Evolutionary conservation across 2,113 vertebrate genomes (phyloP).

Genomic region (Dicaeum eximium): DNA sequence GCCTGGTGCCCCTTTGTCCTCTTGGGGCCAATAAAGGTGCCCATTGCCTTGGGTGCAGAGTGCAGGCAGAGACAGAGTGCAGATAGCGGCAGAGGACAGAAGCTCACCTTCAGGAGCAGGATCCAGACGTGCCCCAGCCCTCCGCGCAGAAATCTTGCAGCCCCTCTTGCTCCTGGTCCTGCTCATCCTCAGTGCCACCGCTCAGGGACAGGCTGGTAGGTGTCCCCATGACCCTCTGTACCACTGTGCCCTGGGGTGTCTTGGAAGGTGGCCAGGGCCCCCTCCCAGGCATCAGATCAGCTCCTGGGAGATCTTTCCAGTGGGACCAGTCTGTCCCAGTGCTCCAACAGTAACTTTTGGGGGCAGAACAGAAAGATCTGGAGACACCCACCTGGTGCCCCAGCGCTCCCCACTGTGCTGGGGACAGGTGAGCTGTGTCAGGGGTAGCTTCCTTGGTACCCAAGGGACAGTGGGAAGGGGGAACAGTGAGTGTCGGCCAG

Average conservation of each 20-base stretch:
- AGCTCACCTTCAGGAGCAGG: background rate
- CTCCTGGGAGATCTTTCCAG: background rate
- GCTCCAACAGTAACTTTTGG: background rate
- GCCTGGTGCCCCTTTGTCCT: background rate
- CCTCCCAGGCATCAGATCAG: fast-evolving
- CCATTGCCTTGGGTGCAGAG: background rate
- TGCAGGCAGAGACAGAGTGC: too few species aligned
- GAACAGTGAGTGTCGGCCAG: background rate
- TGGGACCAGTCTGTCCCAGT: background rate
- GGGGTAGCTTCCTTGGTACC: background rate
- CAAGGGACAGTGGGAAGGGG: background rate
- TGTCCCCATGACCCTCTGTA: fast-evolving
- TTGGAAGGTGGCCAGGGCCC: background rate
- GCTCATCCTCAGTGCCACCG: fast-evolving
- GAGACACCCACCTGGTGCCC: background rate
- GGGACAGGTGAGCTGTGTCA: fast-evolving
- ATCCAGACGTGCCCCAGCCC: background rate
- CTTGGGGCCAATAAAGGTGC: background rate
- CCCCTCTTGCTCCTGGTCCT: background rate
- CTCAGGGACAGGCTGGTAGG: background rate
- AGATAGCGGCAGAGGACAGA: fast-evolving
- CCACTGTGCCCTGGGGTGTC: fast-evolving
- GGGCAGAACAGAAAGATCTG: background rate
- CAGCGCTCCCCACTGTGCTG: background rate
- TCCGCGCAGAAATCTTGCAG: background rate